Evolutionary conservation across 2,797 vertebrate genomes (phyloP).

Genomic region (Malacoctenus gilli): DNA sequence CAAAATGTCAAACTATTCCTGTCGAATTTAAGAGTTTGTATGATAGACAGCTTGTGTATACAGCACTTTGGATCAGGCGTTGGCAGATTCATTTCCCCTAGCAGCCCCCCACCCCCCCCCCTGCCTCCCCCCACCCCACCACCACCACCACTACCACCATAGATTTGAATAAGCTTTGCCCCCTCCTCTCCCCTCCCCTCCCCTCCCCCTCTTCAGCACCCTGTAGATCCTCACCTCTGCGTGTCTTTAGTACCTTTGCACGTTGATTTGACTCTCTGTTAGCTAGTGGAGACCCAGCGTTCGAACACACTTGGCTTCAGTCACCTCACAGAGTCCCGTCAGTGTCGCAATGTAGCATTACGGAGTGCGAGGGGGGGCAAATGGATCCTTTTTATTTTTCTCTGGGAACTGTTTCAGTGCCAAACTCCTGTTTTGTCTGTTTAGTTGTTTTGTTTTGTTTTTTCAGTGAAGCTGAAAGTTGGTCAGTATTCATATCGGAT

Average conservation of each 20-base stretch:
- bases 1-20: conserved; percentile 1
- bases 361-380: conserved; percentile 38
- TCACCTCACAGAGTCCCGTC: conserved; percentile 36
- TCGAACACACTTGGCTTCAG: conserved; percentile 44
- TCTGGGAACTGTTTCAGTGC: conserved; percentile 81
- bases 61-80: conserved; percentile 35
- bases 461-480: conserved; percentile 68
- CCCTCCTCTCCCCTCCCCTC: conserved; percentile 24
- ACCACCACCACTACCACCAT: no score
- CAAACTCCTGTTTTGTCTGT: conserved; percentile 76
- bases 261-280: conserved; percentile 20
- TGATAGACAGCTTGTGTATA: conserved; percentile 27
- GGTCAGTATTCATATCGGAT: conserved; percentile 61
- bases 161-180: no score
- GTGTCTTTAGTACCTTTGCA: conserved; percentile 43
- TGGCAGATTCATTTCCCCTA: conserved; percentile 19
- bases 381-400: conserved; percentile 65
- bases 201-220: conserved; percentile 15
- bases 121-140: conserved; percentile 21
- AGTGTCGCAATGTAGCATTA: conserved; percentile 33
- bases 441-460: no score
- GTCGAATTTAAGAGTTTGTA: conserved; percentile 1
- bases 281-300: conserved; percentile 21
- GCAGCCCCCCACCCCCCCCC: conserved; percentile 29
- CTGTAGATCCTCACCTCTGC: no score